phyloP scores from a whole-genome alignment of 35 echinoderm and acorn worm genomes.

The Ophiothrix spiculata region DNA sequence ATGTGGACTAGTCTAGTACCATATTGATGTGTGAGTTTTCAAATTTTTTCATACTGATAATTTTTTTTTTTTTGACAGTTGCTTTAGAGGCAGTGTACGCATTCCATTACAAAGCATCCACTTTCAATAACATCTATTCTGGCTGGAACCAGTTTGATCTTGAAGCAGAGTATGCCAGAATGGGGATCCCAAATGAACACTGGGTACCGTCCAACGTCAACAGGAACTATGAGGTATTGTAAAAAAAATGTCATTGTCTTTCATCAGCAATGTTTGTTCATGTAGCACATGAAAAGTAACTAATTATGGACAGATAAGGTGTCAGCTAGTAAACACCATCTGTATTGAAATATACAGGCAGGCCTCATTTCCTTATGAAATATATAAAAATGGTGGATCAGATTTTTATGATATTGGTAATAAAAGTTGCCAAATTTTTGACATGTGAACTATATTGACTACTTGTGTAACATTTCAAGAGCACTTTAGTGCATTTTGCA shows the following conservation, averaged over 20 bases:
- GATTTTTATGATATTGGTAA: not conserved
- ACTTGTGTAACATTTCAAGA: no score
- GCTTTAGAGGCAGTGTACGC: slow-evolving; percentile 86
- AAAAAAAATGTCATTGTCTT: no score
- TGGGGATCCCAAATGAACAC: slow-evolving; percentile 80
- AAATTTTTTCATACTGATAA: not conserved
- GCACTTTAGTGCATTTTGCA: no score
- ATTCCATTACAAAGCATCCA: slow-evolving; percentile 96
- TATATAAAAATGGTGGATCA: no score
- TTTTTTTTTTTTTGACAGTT: slow-evolving; percentile 48
- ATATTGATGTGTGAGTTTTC: not conserved
- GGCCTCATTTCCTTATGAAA: no score
- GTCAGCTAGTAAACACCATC: no score
- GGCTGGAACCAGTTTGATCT: slow-evolving; percentile 95
- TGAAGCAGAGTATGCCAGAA: slow-evolving; percentile 76
- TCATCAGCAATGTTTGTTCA: no score
- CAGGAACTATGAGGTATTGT: slow-evolving; percentile 85
- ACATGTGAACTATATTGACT: not conserved
- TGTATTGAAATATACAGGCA: no score
- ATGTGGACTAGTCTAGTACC: not conserved
- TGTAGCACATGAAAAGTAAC: no score
- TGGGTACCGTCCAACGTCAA: slow-evolving; percentile 76
- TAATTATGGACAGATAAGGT: no score
- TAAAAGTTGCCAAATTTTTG: not conserved
- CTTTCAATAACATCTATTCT: slow-evolving; percentile 53